Evolutionary conservation across 2,888 invertebrate genomes (phyloP), one percentile per base, ranked within the genome.

Genomic region (Melieria crassipennis): DNA sequence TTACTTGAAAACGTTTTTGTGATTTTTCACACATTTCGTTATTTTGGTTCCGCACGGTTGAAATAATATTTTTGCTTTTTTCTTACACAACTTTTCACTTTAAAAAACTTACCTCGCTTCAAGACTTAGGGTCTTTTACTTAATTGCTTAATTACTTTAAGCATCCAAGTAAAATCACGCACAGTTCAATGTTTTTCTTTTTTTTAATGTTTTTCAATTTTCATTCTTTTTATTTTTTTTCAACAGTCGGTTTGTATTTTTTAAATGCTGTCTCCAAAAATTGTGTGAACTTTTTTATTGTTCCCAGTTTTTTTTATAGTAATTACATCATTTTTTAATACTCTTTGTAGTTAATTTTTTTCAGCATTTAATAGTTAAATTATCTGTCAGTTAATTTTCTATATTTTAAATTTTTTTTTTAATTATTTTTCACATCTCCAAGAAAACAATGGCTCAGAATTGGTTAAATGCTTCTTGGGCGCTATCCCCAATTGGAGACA

Each of bases 401-500:
- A 10, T 13, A 50, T 60, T 58, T 48, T 43, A n/a, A 50, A 48
- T 46, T 16, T 69, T 45, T 66, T 16, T 5, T 30, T 30, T 30
- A 1, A 30, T 1, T 30, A 30, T 30, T 30, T 30, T 30, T 3
- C 30, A 30, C 30, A 30, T 30, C 30, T 30, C 30, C 30, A 30
- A 30, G 30, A 30, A 30, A 30, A 30, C 30, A 30, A 30, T 30
- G 30, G 30, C 30, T 30, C 30, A 30, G 30, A 30, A 30, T 16
- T n/a, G n/a, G 56, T 6, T 45, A 42, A 5, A 10, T 55, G 7
- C 16, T 56, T 56, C 46, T 66, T 66, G 50, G 42, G 57, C 3
- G 62, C 13, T 45, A 62, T 65, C 10, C 42, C 61, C 48, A 71
- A 58, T 70, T 63, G 76, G 71, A 71, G 73, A 72, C 73, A 30